Evolutionary conservation across 1,140 invertebrate species (phyloP), one percentile per base, ranked within the genome.

Genomic region (Meloidogyne floridensis): DNA sequence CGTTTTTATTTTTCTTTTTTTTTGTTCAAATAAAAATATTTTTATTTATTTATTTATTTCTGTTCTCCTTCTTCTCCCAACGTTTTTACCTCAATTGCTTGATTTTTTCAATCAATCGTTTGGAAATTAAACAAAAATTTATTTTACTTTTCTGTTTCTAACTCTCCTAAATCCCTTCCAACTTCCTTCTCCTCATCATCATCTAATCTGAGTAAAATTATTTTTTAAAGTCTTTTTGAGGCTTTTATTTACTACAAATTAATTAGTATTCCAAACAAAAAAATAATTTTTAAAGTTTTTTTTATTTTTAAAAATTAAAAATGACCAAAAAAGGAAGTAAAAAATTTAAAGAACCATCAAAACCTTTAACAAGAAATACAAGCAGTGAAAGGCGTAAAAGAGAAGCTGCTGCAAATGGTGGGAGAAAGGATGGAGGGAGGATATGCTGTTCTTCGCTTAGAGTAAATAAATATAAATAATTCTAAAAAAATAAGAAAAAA

Each of bases 391-490:
- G 51, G 9, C 11, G 53, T n/a, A 54, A 79, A 79, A 72, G 59
- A 15, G 77, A 20, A 11, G 15, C 51, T 32, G n/a, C n/a, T 9
- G 6, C 5, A 15, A 10, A 8, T 43, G 77, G 65, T 42, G n/a
- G 72, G n/a, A 56, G 53, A 32, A 59, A 42, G 15, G 47, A 32
- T 53, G 74, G 59, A 20, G 3, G 51, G 15, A 11, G 51, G 15
- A 79, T 79, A 32, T 79, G 65, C 18, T 79, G 77, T 20, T 79
- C 65, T 53, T 69, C 69, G 4, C 65, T 79, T 69, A 65, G 65
- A 72, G 77, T 79, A 69, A 20, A 13, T 54, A 42, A 54, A 54
- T 4, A 6, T n/a, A 32, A 75, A 10, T 47, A n/a, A 65, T n/a
- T n/a, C 6, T n/a, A n/a, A 47, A 47, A 47, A 47, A 47, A 47